Evolutionary conservation across 2,888 invertebrate species (phyloP).

Genomic region (Maniola hyperantus): DNA sequence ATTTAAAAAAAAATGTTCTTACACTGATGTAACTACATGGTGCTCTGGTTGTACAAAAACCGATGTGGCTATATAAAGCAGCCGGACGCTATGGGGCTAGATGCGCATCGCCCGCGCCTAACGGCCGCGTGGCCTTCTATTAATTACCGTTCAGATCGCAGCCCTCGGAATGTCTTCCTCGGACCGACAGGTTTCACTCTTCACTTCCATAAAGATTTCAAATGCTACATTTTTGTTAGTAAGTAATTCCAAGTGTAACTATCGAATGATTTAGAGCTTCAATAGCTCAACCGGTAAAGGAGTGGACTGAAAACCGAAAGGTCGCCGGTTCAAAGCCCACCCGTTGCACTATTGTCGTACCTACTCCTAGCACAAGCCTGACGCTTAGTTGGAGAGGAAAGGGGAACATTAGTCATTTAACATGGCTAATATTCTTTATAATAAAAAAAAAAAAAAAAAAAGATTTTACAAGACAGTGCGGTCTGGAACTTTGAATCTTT

Average conservation of each 20-base stretch:
- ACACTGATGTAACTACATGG: neutral
- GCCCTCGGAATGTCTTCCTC: slow-evolving; percentile 50
- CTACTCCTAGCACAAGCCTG: too few relatives aligned
- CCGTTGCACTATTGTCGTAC: too few relatives aligned
- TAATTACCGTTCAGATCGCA: slow-evolving; percentile 74
- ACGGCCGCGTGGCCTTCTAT: slow-evolving; percentile 75
- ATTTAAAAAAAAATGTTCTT: neutral
- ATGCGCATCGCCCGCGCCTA: slow-evolving; percentile 65
- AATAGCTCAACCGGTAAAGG: too few relatives aligned
- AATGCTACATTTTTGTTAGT: slow-evolving; percentile 10
- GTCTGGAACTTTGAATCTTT: neutral
- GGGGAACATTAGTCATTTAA: too few relatives aligned
- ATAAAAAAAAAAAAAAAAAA: too few relatives aligned
- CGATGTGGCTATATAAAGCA: slow-evolving; percentile 42
- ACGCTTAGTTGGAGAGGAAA: too few relatives aligned
- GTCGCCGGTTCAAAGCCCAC: too few relatives aligned
- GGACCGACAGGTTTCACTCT: slow-evolving; percentile 38
- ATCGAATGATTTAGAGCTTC: too few relatives aligned
- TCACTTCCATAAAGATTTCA: slow-evolving; percentile 30
- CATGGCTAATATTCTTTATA: too few relatives aligned
- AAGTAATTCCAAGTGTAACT: neutral
- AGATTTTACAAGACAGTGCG: neutral
- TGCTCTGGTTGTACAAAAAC: slow-evolving; percentile 33
- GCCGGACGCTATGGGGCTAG: slow-evolving; percentile 69
- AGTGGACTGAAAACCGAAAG: too few relatives aligned